Conservation (phyloP, 2,113 vertebrate genomes). For the Macquaria australasica region DNA sequence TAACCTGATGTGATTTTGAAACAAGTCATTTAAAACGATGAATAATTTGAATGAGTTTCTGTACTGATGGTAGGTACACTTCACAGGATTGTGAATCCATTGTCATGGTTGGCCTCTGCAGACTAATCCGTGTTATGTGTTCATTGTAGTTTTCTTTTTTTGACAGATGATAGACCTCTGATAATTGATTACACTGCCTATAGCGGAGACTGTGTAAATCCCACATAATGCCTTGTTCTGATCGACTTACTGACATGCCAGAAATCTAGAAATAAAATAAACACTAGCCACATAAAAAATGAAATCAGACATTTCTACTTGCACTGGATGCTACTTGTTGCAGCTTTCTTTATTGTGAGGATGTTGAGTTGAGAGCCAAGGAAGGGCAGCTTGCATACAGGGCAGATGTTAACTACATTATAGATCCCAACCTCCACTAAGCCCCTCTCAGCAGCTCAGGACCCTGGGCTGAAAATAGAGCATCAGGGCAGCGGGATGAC, state of each 20-base stretch:
- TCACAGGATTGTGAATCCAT: conserved; percentile 20
- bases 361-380: conserved; percentile 55
- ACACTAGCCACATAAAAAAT: background rate
- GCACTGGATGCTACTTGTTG: conserved; percentile 14
- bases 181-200: conserved; percentile 70
- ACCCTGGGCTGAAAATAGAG: conserved; percentile 79
- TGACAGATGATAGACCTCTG: conserved; percentile 59
- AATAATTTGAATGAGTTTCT: conserved; percentile 20
- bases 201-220: conserved; percentile 59
- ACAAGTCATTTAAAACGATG: background rate
- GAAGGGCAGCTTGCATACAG: conserved; percentile 54
- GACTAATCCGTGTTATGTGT: conserved; percentile 52
- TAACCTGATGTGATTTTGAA: background rate
- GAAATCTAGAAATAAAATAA: conserved; percentile 42
- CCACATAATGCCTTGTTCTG: conserved; percentile 58
- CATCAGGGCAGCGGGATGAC: conserved; percentile 68
- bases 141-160: conserved; percentile 21
- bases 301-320: background rate
- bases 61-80: background rate
- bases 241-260: conserved; percentile 19
- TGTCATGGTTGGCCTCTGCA: conserved; percentile 4
- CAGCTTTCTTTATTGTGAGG: conserved; percentile 28
- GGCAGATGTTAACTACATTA: conserved; percentile 83
- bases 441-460: conserved; percentile 82
- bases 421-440: conserved; percentile 76